A percentile compares a stretch with the other conserved stretches of the same genome.
phyloP scores from a whole-genome alignment of 2,797 vertebrate species.

The Okamejei kenojei region DNA sequence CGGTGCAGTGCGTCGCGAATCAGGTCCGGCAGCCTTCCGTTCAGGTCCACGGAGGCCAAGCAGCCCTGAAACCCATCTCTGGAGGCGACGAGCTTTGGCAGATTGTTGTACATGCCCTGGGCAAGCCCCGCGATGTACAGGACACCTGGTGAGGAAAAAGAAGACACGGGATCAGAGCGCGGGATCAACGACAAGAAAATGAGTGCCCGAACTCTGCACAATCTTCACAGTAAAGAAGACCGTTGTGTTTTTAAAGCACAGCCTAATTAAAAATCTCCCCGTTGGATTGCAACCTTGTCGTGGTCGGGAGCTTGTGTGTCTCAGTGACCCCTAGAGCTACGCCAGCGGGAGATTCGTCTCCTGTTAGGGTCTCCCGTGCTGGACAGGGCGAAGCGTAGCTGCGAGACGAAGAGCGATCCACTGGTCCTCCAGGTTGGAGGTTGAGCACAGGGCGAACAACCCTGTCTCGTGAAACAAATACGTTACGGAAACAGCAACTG shows the following conservation, averaged over 20 bases:
- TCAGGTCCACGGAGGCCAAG: constrained; percentile 90
- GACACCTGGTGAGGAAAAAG: constrained; percentile 63
- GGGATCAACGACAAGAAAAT: background rate
- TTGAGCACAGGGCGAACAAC: no score
- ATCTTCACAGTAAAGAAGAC: constrained; percentile 24
- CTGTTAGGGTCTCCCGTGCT: no score
- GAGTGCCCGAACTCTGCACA: background rate
- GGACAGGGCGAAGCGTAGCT: no score
- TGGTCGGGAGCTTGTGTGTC: no score
- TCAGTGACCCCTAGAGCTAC: no score
- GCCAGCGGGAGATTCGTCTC: no score
- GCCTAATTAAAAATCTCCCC: background rate
- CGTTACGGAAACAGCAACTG: no score
- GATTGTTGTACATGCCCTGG: constrained; percentile 84
- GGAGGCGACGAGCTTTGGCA: constrained; percentile 90
- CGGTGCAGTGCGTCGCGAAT: constrained; percentile 86
- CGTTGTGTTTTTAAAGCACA: constrained; percentile 42
- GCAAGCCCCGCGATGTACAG: constrained; percentile 90
- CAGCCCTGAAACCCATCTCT: constrained; percentile 96
- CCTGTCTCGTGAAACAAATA: no score
- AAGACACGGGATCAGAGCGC: background rate
- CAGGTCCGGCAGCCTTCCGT: constrained; percentile 92
- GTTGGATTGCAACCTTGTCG: no score
- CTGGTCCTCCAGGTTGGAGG: no score
- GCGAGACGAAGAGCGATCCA: no score